Evolutionary conservation across 2,888 invertebrate species (phyloP).

Genomic region (Chalcis sispes): DNA sequence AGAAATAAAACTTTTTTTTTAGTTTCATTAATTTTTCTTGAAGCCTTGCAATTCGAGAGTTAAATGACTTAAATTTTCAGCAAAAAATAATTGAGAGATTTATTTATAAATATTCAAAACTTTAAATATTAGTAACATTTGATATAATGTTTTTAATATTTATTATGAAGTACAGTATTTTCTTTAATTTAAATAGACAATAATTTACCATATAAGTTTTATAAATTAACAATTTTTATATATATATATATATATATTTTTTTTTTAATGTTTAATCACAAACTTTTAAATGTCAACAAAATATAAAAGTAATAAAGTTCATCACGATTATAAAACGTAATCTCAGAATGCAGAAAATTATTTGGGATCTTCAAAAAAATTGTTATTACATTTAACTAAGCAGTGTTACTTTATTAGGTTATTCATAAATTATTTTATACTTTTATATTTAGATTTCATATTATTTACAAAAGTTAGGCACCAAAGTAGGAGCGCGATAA

Average conservation of each 20-base stretch:
- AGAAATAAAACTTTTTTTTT: too few relatives aligned
- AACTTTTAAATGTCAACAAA: neutral
- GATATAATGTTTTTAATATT: too few relatives aligned
- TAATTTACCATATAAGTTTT: too few relatives aligned
- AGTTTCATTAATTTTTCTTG: too few relatives aligned
- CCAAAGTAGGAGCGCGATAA: conserved; percentile 37
- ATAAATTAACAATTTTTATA: neutral
- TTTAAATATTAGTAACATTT: neutral
- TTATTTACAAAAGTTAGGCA: conserved; percentile 20
- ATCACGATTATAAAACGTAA: conserved; percentile 3
- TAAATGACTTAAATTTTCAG: neutral
- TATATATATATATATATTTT: too few relatives aligned
- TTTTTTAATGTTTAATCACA: too few relatives aligned
- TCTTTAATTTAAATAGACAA: neutral
- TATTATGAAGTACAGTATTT: too few relatives aligned
- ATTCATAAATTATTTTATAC: neutral
- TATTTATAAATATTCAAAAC: neutral
- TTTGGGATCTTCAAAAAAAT: neutral
- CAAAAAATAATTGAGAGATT: neutral
- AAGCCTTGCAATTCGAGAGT: conserved; percentile 22
- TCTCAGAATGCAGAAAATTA: neutral
- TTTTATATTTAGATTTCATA: neutral
- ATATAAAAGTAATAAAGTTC: neutral
- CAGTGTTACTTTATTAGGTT: neutral
- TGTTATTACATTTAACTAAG: conserved; percentile 13